A percentile compares a stretch with the other conserved stretches of the same genome.
Evolutionary conservation across 92 coral and sea anemone genomes (phyloP).

Genomic region (Actinostola sp.): DNA sequence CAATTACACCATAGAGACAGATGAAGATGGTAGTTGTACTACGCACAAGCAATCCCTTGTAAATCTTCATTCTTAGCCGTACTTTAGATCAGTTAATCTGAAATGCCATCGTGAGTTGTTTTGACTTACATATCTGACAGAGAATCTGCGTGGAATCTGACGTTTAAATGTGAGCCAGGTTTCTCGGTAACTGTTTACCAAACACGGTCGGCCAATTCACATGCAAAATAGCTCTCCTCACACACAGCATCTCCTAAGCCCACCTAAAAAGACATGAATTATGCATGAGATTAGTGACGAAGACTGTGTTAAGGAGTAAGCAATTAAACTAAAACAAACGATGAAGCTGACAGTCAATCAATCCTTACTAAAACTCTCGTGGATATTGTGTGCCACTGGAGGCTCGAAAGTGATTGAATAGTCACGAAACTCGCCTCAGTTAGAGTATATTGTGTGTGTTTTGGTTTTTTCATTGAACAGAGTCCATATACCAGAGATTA

Average conservation of each 20-base stretch:
- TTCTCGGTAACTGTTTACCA: slow-evolving; percentile 32
- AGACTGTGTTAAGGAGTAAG: slow-evolving; percentile 20
- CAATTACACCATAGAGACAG: background rate
- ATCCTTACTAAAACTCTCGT: background rate
- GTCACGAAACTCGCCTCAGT: too few species aligned
- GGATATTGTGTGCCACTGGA: background rate
- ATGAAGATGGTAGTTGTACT: background rate
- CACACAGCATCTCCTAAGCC: background rate
- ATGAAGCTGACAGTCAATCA: slow-evolving; percentile 1
- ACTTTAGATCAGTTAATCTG: background rate
- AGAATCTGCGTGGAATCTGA: background rate
- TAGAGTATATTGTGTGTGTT: too few species aligned
- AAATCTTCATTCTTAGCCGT: too few species aligned
- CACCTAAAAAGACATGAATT: slow-evolving; percentile 29
- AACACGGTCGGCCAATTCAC: slow-evolving; percentile 11
- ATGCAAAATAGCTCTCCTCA: slow-evolving; percentile 17
- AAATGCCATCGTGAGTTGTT: background rate
- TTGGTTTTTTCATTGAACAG: too few species aligned
- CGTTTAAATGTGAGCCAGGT: background rate
- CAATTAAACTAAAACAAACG: slow-evolving; percentile 19
- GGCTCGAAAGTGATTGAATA: too few species aligned
- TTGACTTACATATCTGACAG: background rate
- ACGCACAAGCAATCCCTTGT: too few species aligned
- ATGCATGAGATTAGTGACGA: slow-evolving; percentile 20
- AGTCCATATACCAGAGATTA: too few species aligned